These are phyloP conservation scores for Eulithis testata DNA, from an alignment of 2,888 invertebrate species.

Conservation along the genomic window DNA sequence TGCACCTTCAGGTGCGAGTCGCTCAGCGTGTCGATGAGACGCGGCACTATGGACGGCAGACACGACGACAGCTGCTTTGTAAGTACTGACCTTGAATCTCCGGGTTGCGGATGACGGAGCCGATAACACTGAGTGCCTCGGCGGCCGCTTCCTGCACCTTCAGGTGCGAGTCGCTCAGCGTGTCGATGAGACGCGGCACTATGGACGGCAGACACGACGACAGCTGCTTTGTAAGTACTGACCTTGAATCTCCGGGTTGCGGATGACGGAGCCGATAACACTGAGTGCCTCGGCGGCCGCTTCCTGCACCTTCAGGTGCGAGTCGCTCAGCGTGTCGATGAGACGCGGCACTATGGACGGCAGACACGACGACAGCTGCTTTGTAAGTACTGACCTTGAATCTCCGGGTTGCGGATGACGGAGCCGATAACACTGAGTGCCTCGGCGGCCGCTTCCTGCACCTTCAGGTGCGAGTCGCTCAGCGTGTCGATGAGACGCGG, in stretches of 20 bases:
- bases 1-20: constrained; percentile 99
- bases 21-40: constrained; percentile 97
- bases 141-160: constrained; percentile 98
- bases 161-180: constrained; percentile 98
- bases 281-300: constrained; percentile 98
- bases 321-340: constrained; percentile 98
- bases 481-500: constrained; percentile 98
- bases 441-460: constrained; percentile 98
- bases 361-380: constrained; percentile 98
- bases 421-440: constrained; percentile 98
- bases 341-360: constrained; percentile 99
- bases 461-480: constrained; percentile 98
- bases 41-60: constrained; percentile 98
- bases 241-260: constrained; percentile 99
- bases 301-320: constrained; percentile 98
- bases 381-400: constrained; percentile 90
- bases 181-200: constrained; percentile 98
- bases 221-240: constrained; percentile 91
- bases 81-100: constrained; percentile 92
- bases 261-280: constrained; percentile 98
- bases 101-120: constrained; percentile 98
- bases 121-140: constrained; percentile 97
- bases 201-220: constrained; percentile 99
- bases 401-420: constrained; percentile 99
- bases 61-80: constrained; percentile 99